These are phyloP conservation scores for Petromus typicus DNA, from an alignment of 2,113 vertebrate species.

Conservation along the genomic window DNA sequence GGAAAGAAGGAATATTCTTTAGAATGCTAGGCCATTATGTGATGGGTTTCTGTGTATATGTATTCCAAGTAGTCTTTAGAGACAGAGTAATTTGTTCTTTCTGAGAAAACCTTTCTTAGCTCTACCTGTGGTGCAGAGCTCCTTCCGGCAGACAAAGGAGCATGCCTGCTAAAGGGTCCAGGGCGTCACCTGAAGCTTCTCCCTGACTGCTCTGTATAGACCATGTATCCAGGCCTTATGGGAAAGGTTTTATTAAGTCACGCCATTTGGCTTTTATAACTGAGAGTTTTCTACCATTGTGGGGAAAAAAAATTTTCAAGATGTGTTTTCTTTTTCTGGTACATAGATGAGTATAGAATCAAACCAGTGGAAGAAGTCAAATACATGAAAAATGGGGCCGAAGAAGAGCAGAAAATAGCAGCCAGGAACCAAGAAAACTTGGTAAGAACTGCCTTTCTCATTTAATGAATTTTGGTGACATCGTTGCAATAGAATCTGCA, in stretches of 20 bases:
- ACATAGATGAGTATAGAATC: constrained; percentile 97
- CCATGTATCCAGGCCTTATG: not conserved
- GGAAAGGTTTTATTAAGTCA: not conserved
- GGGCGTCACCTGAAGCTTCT: not conserved
- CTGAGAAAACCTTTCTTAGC: not conserved
- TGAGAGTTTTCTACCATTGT: constrained; percentile 39
- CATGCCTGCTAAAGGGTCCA: not conserved
- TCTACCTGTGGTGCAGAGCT: not conserved
- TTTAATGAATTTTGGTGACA: constrained; percentile 71
- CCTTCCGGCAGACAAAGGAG: not conserved
- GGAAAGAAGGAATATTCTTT: not conserved
- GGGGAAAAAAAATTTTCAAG: constrained; percentile 66
- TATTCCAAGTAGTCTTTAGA: not conserved
- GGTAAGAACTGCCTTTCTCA: constrained; percentile 84
- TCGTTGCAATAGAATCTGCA: constrained; percentile 70
- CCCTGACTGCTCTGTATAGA: not conserved
- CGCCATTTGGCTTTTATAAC: not conserved
- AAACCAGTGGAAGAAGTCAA: constrained; percentile 98
- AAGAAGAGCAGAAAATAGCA: constrained; percentile 90
- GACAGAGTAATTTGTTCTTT: not conserved
- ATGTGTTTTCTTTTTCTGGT: constrained; percentile 70
- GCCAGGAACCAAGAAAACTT: constrained; percentile 91
- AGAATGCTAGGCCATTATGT: not conserved
- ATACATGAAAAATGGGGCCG: constrained; percentile 91
- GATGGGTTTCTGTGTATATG: not conserved